Conservation (phyloP, 2,888 invertebrate species). For the Nyleta sp. region DNA sequence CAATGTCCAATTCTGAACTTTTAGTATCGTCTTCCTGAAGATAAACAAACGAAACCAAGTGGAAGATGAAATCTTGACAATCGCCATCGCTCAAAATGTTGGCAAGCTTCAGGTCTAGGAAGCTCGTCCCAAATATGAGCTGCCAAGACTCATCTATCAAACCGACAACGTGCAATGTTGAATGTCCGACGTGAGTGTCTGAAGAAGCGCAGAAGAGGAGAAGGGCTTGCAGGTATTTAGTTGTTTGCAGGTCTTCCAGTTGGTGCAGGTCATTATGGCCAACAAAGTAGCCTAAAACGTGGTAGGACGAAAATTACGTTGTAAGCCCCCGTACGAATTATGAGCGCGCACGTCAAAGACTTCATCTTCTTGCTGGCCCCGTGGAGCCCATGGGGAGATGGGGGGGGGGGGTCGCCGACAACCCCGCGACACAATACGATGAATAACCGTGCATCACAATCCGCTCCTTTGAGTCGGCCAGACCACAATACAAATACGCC, state of each 20-base stretch:
- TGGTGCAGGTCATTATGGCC: conserved; percentile 23
- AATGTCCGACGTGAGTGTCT: no score
- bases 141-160: no score
- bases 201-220: no score
- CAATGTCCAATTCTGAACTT: no score
- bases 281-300: conserved; percentile 31
- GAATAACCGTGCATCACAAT: conserved; percentile 37
- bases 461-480: conserved; percentile 20
- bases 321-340: conserved; percentile 44
- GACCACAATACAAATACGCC: conserved; percentile 50
- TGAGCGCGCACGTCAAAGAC: conserved; percentile 45
- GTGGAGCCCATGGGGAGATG: not conserved
- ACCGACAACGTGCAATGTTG: no score
- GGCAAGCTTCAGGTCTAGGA: no score
- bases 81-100: no score
- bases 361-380: conserved; percentile 24
- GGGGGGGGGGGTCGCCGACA: conserved; percentile 20
- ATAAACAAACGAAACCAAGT: no score
- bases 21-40: no score
- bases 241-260: conserved; percentile 7
- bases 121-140: no score
- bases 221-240: no score
- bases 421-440: conserved; percentile 39
- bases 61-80: no score
- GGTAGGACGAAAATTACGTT: conserved; percentile 46